Evolutionary conservation across 1,140 invertebrate genomes (phyloP).

Genomic region (Holcopasites calliopsidis): DNA sequence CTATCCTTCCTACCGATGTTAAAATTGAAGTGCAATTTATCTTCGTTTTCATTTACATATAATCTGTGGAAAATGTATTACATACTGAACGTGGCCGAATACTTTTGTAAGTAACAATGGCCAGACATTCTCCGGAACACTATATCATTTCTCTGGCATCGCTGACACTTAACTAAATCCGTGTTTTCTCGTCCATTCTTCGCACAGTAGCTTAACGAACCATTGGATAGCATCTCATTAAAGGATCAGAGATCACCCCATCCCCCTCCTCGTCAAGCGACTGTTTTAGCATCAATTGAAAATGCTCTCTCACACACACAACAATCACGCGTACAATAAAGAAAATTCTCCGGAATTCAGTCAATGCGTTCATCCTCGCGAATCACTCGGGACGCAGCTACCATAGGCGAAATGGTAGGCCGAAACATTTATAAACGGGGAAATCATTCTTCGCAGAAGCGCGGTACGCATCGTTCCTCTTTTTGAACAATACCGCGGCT

Average conservation of each 20-base stretch:
- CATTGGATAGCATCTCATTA: slow-evolving; percentile 48
- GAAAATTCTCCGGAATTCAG: neutral
- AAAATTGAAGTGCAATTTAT: no score
- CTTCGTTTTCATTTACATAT: no score
- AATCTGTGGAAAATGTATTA: no score
- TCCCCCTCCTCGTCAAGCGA: neutral
- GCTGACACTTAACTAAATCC: slow-evolving; percentile 37
- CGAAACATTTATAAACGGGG: neutral
- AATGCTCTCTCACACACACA: no score
- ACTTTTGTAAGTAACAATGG: no score
- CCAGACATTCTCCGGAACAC: no score
- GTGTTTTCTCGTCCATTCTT: slow-evolving; percentile 26
- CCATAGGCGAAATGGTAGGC: neutral
- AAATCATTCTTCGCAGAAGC: slow-evolving; percentile 12
- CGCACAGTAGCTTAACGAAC: slow-evolving; percentile 13
- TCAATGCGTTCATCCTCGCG: no score
- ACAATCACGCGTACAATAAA: no score
- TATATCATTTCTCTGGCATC: slow-evolving; percentile 16
- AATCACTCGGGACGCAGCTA: neutral
- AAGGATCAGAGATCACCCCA: slow-evolving; percentile 21
- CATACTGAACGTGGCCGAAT: no score
- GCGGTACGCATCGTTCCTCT: slow-evolving; percentile 9
- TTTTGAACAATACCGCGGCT: slow-evolving; percentile 16
- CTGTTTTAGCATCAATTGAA: no score
- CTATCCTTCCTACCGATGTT: no score